Conservation (phyloP, 2,797 vertebrate genomes). For the Gymnoscopelus braueri region DNA sequence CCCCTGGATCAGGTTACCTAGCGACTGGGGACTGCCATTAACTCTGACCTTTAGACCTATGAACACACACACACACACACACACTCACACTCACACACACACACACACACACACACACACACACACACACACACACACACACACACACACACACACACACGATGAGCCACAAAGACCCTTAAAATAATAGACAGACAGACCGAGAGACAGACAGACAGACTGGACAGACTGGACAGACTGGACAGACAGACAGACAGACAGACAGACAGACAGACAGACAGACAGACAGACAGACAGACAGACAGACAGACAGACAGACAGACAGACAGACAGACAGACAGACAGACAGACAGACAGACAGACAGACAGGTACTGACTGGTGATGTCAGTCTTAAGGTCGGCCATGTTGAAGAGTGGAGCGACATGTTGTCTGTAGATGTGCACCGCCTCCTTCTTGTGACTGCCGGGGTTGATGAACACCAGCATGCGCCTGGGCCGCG, state of each 20-base stretch:
- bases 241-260: neutral
- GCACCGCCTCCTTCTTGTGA: constrained; percentile 90
- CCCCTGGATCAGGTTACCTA: constrained; percentile 60
- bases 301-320: constrained; percentile 21
- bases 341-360: constrained; percentile 33
- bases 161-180: no score
- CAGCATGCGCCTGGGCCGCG: constrained; percentile 88
- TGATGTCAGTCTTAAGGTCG: constrained; percentile 87
- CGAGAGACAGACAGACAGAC: constrained; percentile 5
- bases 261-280: constrained; percentile 28
- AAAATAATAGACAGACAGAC: constrained; percentile 7
- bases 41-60: constrained; percentile 14
- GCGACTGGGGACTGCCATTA: constrained; percentile 44
- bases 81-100: constrained; percentile 7
- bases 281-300: constrained; percentile 27
- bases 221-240: constrained; percentile 19
- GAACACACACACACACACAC: constrained; percentile 8
- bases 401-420: constrained; percentile 94
- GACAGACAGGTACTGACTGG: constrained; percentile 48
- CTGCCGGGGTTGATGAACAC: constrained; percentile 94
- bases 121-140: constrained; percentile 32
- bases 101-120: constrained; percentile 19
- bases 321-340: constrained; percentile 11
- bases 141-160: constrained; percentile 36
- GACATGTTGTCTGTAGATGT: constrained; percentile 89